Percentiles rank a stretch among this genome's conserved stretches.
Evolutionary conservation across 2,113 vertebrate species (phyloP).

Genomic region (Rhipidura dahli): DNA sequence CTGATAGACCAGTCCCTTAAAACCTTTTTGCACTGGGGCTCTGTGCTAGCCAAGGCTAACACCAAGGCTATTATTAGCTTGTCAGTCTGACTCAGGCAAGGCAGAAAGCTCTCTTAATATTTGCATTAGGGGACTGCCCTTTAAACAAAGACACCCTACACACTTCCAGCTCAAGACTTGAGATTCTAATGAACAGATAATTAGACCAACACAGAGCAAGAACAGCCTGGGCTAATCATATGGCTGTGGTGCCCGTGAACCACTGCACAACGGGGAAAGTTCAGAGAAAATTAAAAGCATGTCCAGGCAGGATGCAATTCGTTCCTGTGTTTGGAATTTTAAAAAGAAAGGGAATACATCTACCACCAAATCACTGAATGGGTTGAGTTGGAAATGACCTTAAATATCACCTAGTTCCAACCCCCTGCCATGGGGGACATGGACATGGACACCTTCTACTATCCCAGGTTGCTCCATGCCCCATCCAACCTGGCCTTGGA

Average conservation of each 20-base stretch:
- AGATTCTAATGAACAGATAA: slow-evolving; percentile 76
- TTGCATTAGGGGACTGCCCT: slow-evolving; percentile 71
- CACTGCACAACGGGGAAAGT: not conserved
- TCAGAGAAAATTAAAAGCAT: slow-evolving; percentile 65
- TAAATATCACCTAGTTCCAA: not conserved
- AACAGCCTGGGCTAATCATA: slow-evolving; percentile 63
- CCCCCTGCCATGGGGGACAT: not conserved
- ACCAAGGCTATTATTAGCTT: slow-evolving; percentile 51
- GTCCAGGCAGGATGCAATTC: slow-evolving; percentile 31
- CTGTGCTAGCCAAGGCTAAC: slow-evolving; percentile 39
- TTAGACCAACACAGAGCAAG: slow-evolving; percentile 61
- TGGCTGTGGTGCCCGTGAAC: slow-evolving; percentile 37
- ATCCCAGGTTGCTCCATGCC: not conserved
- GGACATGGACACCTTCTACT: not conserved
- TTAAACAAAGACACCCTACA: slow-evolving; percentile 63
- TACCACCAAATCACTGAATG: not conserved
- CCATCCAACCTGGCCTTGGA: not conserved
- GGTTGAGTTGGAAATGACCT: not conserved
- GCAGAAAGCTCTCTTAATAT: slow-evolving; percentile 63
- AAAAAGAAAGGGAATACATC: not conserved
- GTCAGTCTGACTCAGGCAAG: slow-evolving; percentile 32
- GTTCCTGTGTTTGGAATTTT: slow-evolving; percentile 21
- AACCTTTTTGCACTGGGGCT: slow-evolving; percentile 15
- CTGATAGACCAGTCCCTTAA: not conserved
- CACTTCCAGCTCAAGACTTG: slow-evolving; percentile 61